Percentiles rank a stretch among this genome's conserved stretches.
Conservation (phyloP, 2,113 vertebrate genomes). For the Diphyllodes magnificus region DNA sequence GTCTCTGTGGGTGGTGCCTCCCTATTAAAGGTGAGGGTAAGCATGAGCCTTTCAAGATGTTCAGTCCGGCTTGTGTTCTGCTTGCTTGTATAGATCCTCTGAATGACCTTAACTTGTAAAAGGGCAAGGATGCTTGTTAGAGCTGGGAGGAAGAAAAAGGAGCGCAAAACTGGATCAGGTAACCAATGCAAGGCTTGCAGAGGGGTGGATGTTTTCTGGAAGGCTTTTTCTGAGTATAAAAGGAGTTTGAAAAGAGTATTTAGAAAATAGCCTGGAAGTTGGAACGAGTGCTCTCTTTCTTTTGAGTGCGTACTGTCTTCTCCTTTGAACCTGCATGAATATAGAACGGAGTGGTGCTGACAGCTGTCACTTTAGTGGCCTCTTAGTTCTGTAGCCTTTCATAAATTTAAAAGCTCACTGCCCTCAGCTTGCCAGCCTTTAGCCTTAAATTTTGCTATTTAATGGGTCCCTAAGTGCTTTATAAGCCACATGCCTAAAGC, state of each 20-base stretch:
- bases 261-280: conserved; percentile 54
- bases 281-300: conserved; percentile 5
- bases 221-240: conserved; percentile 29
- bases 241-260: conserved; percentile 51
- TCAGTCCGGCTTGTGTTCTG: conserved; percentile 35
- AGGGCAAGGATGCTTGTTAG: conserved; percentile 60
- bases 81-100: conserved; percentile 28
- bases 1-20: conserved; percentile 48
- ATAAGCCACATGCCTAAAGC: conserved; percentile 6
- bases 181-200: conserved; percentile 45
- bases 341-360: conserved; percentile 39
- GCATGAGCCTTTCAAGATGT: conserved; percentile 34
- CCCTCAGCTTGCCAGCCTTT: conserved; percentile 29
- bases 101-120: conserved; percentile 53
- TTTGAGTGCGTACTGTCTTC: not conserved
- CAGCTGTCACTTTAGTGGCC: conserved; percentile 59
- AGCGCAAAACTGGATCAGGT: conserved; percentile 49
- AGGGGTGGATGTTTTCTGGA: conserved; percentile 55
- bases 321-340: conserved; percentile 41
- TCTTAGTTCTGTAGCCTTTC: conserved; percentile 37
- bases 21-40: conserved; percentile 49
- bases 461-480: conserved; percentile 27
- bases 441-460: conserved; percentile 50
- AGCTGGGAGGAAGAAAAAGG: conserved; percentile 32
- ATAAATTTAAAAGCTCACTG: conserved; percentile 34